phyloP scores from a whole-genome alignment of 2,888 invertebrate species.

The Aproaerema taeniolella region DNA sequence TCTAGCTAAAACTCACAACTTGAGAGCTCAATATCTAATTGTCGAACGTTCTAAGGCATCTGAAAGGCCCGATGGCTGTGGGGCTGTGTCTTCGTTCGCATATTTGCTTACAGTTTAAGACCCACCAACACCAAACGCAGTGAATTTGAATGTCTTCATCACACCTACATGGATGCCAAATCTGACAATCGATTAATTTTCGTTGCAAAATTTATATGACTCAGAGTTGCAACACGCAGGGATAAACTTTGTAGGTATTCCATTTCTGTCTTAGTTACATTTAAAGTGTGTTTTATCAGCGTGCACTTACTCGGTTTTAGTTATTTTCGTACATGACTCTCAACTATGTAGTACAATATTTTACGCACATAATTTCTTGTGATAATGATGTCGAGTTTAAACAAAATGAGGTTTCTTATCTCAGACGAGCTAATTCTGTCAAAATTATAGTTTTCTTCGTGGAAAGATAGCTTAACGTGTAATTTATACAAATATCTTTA shows the following conservation, averaged over 20 bases:
- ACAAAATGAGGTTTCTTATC: constrained; percentile 20
- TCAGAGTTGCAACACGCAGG: no score
- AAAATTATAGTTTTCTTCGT: not conserved
- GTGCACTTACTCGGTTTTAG: not conserved
- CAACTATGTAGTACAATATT: constrained; percentile 1
- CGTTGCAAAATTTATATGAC: constrained; percentile 1
- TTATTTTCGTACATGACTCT: constrained; percentile 11
- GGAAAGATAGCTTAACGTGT: no score
- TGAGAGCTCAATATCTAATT: no score
- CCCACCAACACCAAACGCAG: constrained; percentile 18
- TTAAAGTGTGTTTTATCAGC: constrained; percentile 1
- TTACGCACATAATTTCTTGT: constrained; percentile 25
- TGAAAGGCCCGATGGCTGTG: no score
- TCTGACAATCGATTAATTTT: constrained; percentile 12
- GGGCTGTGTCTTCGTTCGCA: no score
- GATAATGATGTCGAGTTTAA: constrained; percentile 25
- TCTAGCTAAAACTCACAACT: not conserved
- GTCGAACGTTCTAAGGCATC: no score
- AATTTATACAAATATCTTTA: no score
- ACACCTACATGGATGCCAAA: constrained; percentile 15
- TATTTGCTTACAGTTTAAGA: constrained; percentile 3
- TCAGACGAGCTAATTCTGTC: constrained; percentile 27
- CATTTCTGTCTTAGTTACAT: not conserved
- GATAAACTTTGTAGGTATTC: no score
- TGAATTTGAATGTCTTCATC: constrained; percentile 17